These are phyloP conservation scores for Rugalucina vietnamica DNA, from an alignment of 2,888 invertebrate genomes.

Conservation along the genomic window DNA sequence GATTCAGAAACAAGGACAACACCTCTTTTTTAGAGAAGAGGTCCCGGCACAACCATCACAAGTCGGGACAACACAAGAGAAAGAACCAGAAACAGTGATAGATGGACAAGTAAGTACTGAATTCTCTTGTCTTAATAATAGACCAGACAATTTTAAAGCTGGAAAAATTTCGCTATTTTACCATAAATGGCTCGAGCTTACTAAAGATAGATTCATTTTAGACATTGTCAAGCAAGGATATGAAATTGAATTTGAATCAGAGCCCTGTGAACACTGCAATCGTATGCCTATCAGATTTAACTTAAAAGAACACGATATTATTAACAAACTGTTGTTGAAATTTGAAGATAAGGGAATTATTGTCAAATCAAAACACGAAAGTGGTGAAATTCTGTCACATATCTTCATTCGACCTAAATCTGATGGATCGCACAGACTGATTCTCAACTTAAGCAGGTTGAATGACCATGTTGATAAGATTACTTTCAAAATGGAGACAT, in stretches of 20 bases:
- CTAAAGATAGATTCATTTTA: neutral
- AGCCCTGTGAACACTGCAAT: neutral
- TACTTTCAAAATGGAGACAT: conserved; percentile 62
- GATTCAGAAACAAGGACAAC: neutral
- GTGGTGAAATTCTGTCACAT: conserved; percentile 25
- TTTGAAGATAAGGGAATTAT: conserved; percentile 3
- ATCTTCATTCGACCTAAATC: conserved; percentile 45
- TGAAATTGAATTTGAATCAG: conserved; percentile 1
- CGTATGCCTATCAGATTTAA: neutral
- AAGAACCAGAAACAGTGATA: neutral
- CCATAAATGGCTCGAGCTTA: too few species aligned
- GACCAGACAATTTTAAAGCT: neutral
- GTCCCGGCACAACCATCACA: neutral
- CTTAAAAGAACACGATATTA: neutral
- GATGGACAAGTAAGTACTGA: neutral
- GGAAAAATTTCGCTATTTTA: too few species aligned
- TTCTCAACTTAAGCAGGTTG: conserved; percentile 48
- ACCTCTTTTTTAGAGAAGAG: neutral
- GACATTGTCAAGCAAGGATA: conserved; percentile 15
- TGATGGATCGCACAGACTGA: conserved; percentile 44
- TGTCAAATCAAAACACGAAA: neutral
- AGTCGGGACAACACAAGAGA: too few species aligned
- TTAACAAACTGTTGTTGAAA: neutral
- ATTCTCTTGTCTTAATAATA: neutral
- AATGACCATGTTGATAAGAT: conserved; percentile 41